Evolutionary conservation across 1,140 invertebrate genomes (phyloP).

Genomic region (Drosophila jambulina): DNA sequence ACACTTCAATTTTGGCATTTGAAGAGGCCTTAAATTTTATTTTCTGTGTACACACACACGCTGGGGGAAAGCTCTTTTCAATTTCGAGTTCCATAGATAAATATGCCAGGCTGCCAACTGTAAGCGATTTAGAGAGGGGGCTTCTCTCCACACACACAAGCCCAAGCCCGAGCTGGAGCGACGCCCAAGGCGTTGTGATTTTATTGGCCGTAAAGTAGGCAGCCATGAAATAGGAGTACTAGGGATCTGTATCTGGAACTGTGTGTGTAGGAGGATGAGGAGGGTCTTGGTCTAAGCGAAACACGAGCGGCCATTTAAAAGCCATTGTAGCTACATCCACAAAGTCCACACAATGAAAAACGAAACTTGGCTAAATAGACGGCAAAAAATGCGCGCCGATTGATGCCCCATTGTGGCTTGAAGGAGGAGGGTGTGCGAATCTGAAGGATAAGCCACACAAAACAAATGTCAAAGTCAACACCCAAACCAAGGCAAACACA

Average conservation of each 20-base stretch:
- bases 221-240: conserved; percentile 72
- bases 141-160: neutral
- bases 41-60: conserved; percentile 33
- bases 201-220: conserved; percentile 81
- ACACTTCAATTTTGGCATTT: neutral
- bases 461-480: conserved; percentile 83
- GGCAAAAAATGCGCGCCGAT: conserved; percentile 70
- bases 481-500: conserved; percentile 65
- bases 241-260: conserved; percentile 7
- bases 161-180: conserved; percentile 14
- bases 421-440: conserved; percentile 35
- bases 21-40: neutral
- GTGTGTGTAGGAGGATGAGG: neutral
- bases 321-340: conserved; percentile 69
- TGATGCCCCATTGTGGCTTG: conserved; percentile 66
- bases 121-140: conserved; percentile 51
- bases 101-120: conserved; percentile 70
- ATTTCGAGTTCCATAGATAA: conserved; percentile 79
- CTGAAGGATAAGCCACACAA: conserved; percentile 80
- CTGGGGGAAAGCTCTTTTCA: conserved; percentile 61
- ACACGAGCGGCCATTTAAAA: conserved; percentile 72
- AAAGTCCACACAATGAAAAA: conserved; percentile 78
- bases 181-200: conserved; percentile 74
- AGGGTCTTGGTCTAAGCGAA: conserved; percentile 21
- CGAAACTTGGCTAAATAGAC: conserved; percentile 79